Base-by-base conservation (phyloP, 2,113 vertebrate species). In the Coreoperca whiteheadi region DNA sequence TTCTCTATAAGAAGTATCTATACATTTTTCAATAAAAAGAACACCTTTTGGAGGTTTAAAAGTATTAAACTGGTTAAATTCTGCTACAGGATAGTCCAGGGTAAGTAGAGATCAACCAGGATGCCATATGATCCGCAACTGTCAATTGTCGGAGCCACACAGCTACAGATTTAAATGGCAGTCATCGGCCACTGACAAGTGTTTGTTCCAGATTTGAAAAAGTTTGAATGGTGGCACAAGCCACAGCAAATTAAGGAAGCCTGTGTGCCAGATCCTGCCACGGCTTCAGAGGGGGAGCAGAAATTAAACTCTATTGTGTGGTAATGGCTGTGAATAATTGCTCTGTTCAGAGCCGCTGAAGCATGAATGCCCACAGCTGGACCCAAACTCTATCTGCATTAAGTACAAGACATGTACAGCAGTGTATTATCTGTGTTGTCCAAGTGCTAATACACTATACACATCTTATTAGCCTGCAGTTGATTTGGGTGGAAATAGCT, bases 281-380 rank as follows among this genome's bases (percentile, higher is more conserved):
- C 30, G 43, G 85, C 86, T 89, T 86, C 84, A 85, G 89, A 85
- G 69, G 74, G 77, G 78, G 69, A 87, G 85, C 81, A 81, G 91
- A 93, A 94, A 94, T 95, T 81, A 94, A 93, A 89, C 80, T 87
- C 91, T 76, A 86, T 96, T 95, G 92, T 94, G 89, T 78, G 91
- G 64, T 93, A 94, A 89, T 94, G 92, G 89, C 92, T 94, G 94
- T 88, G 87, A 59, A 59, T 95, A 95, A 95, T 93, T 6, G 74
- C 87, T 79, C 88, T 92, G 93, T 95, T 94, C 89, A 74, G 87
- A 78, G 86, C 66, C 85, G 50, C 79, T 89, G 86, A 84, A 86
- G 94, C 94, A 64, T 94, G 91, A 94, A 87, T 21, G 9, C 51
- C 60, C 86, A 81, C 77, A 78, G 88, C 77, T 88, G 79, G 77